Conservation (phyloP, 2,113 vertebrate genomes). For the Muntiacus reevesi region DNA sequence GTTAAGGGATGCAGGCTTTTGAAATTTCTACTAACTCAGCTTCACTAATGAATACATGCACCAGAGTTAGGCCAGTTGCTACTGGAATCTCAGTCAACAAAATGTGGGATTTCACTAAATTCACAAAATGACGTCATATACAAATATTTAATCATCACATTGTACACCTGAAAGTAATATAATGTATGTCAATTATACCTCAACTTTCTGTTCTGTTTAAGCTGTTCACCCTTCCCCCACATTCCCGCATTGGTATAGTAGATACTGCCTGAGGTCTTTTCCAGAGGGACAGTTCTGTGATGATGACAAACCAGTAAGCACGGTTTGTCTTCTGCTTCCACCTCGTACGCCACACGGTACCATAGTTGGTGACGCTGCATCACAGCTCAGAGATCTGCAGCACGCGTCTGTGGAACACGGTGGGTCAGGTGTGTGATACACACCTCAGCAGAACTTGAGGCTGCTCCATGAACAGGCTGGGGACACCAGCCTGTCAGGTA, state of each 20-base stretch:
- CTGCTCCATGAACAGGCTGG: background rate
- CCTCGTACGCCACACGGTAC: background rate
- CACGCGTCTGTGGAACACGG: background rate
- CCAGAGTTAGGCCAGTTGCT: constrained; percentile 79
- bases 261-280: background rate
- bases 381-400: background rate
- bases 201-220: background rate
- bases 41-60: constrained; percentile 93
- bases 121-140: background rate
- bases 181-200: background rate
- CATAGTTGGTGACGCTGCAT: background rate
- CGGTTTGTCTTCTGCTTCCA: background rate
- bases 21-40: constrained; percentile 92
- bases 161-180: background rate
- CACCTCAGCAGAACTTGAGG: background rate
- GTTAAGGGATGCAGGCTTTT: constrained; percentile 90
- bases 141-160: background rate
- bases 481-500: background rate
- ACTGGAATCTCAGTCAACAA: constrained; percentile 89
- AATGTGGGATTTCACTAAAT: constrained; percentile 82
- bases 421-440: background rate
- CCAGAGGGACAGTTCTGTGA: background rate
- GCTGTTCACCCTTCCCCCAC: background rate
- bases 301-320: background rate
- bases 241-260: background rate